These are phyloP conservation scores for Leiothrix lutea DNA, from an alignment of 2,113 vertebrate species.

Conservation along the genomic window DNA sequence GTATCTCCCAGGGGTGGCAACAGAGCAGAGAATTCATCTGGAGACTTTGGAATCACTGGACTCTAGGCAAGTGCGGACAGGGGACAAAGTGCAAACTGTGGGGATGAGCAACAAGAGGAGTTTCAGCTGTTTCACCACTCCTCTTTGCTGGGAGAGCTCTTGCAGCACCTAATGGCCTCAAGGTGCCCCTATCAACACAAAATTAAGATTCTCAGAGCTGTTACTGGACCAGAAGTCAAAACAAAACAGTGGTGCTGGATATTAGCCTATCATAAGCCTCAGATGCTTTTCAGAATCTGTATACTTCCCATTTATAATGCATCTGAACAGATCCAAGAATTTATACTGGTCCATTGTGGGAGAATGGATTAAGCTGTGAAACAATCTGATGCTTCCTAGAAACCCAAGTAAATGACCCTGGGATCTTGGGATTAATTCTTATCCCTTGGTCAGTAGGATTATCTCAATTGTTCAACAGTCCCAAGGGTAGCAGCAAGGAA, in stretches of 20 bases:
- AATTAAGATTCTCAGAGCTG: neutral
- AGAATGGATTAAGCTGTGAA: neutral
- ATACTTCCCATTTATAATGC: neutral
- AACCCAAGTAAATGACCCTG: neutral
- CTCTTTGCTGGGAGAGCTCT: neutral
- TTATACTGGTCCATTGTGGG: neutral
- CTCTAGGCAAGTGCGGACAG: neutral
- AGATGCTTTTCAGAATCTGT: neutral
- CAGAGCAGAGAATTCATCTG: neutral
- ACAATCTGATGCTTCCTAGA: neutral
- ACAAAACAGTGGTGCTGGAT: accelerated
- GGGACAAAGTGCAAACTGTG: neutral
- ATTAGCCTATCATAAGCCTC: neutral
- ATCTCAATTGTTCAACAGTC: neutral
- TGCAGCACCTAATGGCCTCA: neutral
- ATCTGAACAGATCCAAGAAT: neutral
- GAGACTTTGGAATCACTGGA: neutral
- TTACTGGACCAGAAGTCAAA: neutral
- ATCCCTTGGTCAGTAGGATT: neutral
- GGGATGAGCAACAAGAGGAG: accelerated
- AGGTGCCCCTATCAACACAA: neutral
- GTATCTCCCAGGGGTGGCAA: neutral
- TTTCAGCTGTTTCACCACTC: neutral
- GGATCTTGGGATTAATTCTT: neutral
- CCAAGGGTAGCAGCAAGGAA: neutral